phyloP scores from a whole-genome alignment of 2,113 vertebrate genomes.

The Himantopus leucocephalus region DNA sequence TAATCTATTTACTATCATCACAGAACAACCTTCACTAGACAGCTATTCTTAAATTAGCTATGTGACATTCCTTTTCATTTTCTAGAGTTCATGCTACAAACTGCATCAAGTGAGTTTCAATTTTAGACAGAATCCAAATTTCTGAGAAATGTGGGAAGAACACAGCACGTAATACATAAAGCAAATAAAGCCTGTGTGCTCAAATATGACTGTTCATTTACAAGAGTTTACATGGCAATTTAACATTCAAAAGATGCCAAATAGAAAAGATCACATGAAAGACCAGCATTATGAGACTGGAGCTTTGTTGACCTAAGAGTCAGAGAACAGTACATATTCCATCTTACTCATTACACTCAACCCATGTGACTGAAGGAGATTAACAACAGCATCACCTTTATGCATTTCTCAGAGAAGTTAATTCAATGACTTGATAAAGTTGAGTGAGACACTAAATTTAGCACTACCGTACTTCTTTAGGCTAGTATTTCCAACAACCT shows the following conservation, averaged over 20 bases:
- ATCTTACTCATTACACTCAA: accelerated
- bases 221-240: not conserved
- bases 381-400: not conserved
- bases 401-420: not conserved
- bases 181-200: not conserved
- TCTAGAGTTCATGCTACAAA: constrained; percentile 3
- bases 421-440: not conserved
- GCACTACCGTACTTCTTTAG: not conserved
- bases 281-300: not conserved
- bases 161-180: not conserved
- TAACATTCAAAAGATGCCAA: not conserved
- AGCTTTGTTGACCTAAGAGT: not conserved
- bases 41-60: constrained; percentile 30
- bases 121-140: not conserved
- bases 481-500: not conserved
- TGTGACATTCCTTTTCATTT: not conserved
- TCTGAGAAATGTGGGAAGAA: not conserved
- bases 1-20: constrained; percentile 41
- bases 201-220: not conserved
- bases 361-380: not conserved
- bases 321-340: not conserved
- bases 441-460: not conserved
- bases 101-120: not conserved
- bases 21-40: not conserved
- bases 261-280: not conserved